These are phyloP conservation scores for Dioctria rufipes DNA, from an alignment of 2,888 invertebrate genomes.

Conservation along the genomic window DNA sequence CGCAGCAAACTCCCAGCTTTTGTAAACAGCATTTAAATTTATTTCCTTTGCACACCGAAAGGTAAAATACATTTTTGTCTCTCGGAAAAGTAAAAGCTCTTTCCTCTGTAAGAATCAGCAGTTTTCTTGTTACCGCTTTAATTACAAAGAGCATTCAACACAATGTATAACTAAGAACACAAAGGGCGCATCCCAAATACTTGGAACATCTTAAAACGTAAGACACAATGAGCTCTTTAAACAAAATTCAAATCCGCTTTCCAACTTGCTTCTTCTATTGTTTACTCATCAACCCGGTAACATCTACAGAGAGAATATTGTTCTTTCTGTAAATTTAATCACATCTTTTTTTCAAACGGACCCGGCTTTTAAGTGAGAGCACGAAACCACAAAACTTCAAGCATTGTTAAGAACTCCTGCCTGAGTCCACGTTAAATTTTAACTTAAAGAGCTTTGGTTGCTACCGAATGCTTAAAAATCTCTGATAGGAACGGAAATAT, in stretches of 20 bases:
- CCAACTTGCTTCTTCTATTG: slow-evolving; percentile 19
- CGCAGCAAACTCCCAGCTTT: too few relatives aligned
- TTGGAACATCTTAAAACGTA: not conserved
- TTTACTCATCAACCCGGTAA: slow-evolving; percentile 22
- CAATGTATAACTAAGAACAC: not conserved
- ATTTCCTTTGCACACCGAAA: too few relatives aligned
- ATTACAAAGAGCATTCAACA: slow-evolving; percentile 1
- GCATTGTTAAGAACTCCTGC: not conserved
- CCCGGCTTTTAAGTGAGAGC: slow-evolving; percentile 2
- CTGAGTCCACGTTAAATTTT: slow-evolving; percentile 3
- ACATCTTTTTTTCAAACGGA: not conserved
- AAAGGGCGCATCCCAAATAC: not conserved
- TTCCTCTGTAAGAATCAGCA: not conserved
- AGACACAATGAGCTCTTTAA: slow-evolving; percentile 13
- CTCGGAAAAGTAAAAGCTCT: not conserved
- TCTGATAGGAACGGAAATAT: slow-evolving; percentile 15
- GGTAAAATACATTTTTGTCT: too few relatives aligned
- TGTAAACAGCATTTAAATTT: too few relatives aligned
- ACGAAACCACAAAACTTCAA: slow-evolving; percentile 29
- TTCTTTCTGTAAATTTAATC: slow-evolving; percentile 33
- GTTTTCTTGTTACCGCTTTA: not conserved
- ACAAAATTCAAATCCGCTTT: slow-evolving; percentile 32
- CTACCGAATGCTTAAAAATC: slow-evolving; percentile 14
- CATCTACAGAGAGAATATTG: slow-evolving; percentile 9
- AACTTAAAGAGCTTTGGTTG: not conserved